phyloP scores from a whole-genome alignment of 2,113 vertebrate species.

The Gallinago media region DNA sequence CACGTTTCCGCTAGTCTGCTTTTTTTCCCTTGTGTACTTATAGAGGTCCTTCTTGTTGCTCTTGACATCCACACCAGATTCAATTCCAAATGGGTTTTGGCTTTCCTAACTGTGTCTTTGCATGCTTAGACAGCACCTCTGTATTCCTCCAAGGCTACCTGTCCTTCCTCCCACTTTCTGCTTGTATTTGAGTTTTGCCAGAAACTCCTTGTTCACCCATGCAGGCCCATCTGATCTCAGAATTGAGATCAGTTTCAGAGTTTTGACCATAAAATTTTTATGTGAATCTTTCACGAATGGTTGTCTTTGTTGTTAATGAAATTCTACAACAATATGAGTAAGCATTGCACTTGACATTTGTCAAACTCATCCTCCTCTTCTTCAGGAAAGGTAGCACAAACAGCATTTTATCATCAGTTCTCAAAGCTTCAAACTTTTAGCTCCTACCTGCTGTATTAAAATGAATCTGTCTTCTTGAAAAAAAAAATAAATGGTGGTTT shows the following conservation, averaged over 20 bases:
- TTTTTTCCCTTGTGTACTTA: not conserved
- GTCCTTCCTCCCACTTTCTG: not conserved
- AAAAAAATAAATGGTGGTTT: not conserved
- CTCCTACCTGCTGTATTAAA: not conserved
- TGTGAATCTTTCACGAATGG: accelerated
- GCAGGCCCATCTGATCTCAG: not conserved
- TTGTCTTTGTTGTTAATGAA: not conserved
- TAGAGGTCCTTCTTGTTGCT: not conserved
- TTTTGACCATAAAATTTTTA: not conserved
- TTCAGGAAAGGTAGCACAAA: not conserved
- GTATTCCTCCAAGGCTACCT: not conserved
- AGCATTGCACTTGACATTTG: not conserved
- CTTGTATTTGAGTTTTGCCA: not conserved
- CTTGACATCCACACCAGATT: not conserved
- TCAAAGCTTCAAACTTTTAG: not conserved
- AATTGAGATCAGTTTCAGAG: not conserved
- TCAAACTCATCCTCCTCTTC: not conserved
- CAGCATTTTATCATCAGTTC: not conserved
- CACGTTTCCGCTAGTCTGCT: not conserved
- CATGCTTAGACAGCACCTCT: not conserved
- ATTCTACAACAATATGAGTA: not conserved
- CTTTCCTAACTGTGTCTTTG: not conserved
- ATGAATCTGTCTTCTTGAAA: not conserved
- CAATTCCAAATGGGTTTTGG: not conserved
- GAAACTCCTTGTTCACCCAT: not conserved